These are phyloP conservation scores for Acrocephalus scirpaceus DNA, from an alignment of 2,797 vertebrate species.

Conservation along the genomic window DNA sequence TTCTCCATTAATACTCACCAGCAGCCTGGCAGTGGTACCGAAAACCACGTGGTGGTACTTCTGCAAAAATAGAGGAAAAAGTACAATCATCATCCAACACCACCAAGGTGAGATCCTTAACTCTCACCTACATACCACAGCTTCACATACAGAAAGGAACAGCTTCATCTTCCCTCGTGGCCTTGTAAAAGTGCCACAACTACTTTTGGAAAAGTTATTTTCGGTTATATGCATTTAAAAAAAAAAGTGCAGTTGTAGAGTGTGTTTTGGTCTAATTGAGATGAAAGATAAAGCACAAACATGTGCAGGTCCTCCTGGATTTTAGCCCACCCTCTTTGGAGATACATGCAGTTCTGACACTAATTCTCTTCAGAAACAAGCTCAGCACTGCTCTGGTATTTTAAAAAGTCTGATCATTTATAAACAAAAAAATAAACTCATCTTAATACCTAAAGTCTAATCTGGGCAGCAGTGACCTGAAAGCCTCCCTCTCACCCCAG, in stretches of 20 bases:
- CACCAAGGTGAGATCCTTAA: not conserved
- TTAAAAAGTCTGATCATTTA: not conserved
- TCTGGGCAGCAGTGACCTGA: not conserved
- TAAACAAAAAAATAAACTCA: not conserved
- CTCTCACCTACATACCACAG: not conserved
- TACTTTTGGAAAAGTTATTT: not conserved
- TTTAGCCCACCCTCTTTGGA: not conserved
- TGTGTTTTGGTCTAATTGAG: not conserved
- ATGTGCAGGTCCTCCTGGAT: not conserved
- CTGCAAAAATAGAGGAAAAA: conserved; percentile 53
- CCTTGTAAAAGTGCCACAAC: not conserved
- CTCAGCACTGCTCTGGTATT: not conserved
- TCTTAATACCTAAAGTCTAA: not conserved
- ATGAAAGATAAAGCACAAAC: not conserved
- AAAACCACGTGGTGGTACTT: conserved; percentile 79
- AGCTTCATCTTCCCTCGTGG: not conserved
- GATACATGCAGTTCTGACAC: not conserved
- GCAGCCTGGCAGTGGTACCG: conserved; percentile 81
- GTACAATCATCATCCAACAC: not conserved
- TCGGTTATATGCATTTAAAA: not conserved
- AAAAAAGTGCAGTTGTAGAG: not conserved
- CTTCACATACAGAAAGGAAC: not conserved
- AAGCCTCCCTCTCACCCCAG: not conserved
- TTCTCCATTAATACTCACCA: conserved; percentile 67
- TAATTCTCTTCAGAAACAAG: not conserved